Evolutionary conservation across 2,113 vertebrate genomes (phyloP).

Genomic region (Rhinichthys klamathensis): DNA sequence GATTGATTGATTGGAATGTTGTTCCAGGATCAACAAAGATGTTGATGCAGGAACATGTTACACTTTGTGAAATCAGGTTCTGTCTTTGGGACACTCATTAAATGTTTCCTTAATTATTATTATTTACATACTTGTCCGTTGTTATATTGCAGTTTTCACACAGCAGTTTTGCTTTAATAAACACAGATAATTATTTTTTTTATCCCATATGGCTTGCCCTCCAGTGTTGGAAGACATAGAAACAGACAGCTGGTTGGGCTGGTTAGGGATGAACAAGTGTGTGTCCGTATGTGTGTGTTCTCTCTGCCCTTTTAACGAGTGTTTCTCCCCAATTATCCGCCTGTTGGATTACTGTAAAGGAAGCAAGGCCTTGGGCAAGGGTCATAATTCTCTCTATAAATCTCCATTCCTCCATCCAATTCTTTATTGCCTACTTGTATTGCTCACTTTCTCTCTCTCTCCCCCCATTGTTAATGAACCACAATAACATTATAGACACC

Average conservation of each 20-base stretch:
- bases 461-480: constrained; percentile 42
- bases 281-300: constrained; percentile 23
- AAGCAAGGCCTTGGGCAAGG: constrained; percentile 19
- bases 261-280: constrained; percentile 29
- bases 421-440: constrained; percentile 8
- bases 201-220: constrained; percentile 44
- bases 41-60: no score
- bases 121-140: background rate
- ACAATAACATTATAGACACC: constrained; percentile 41
- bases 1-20: no score
- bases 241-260: constrained; percentile 26
- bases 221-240: constrained; percentile 25
- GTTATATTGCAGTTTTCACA: background rate
- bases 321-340: constrained; percentile 50
- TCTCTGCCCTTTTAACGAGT: constrained; percentile 25
- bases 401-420: constrained; percentile 6
- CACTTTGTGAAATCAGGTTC: no score
- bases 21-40: no score
- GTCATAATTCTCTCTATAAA: constrained; percentile 22
- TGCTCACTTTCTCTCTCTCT: constrained; percentile 11
- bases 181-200: constrained; percentile 22
- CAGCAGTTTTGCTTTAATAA: constrained; percentile 7
- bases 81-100: no score
- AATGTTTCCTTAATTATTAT: background rate
- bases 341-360: constrained; percentile 41